These are phyloP conservation scores for Aplocera efformata DNA, from an alignment of 2,888 invertebrate genomes.

Conservation along the genomic window DNA sequence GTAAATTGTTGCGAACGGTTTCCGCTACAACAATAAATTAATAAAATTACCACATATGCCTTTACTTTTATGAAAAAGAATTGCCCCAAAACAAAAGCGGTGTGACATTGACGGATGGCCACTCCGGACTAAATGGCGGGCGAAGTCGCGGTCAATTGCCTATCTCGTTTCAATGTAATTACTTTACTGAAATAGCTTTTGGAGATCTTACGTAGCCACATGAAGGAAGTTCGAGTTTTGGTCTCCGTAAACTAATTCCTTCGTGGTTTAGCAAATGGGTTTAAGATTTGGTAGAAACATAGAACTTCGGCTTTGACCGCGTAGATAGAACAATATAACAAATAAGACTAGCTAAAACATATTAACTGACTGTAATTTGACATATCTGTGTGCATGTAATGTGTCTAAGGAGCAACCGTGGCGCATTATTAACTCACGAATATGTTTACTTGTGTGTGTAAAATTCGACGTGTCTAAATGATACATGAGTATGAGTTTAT, in stretches of 20 bases:
- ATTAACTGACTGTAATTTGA: no score
- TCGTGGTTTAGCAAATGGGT: constrained; percentile 3
- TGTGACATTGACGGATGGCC: constrained; percentile 61
- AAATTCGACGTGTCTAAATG: no score
- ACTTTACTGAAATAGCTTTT: constrained; percentile 22
- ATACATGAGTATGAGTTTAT: no score
- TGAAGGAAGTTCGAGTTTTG: constrained; percentile 11
- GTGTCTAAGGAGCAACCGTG: no score
- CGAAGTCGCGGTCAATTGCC: constrained; percentile 49
- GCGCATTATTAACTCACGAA: no score
- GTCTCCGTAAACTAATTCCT: background rate
- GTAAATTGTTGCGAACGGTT: constrained; percentile 10
- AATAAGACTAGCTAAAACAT: no score
- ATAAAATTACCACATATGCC: constrained; percentile 41
- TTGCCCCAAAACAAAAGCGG: constrained; percentile 51
- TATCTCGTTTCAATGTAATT: constrained; percentile 37
- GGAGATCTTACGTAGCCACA: constrained; percentile 15
- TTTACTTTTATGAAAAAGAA: constrained; percentile 67
- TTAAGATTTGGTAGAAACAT: no score
- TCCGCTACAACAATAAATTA: constrained; percentile 21
- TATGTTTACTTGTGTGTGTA: no score
- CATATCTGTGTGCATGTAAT: no score
- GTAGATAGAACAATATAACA: no score
- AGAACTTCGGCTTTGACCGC: no score
- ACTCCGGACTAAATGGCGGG: constrained; percentile 42